Evolutionary conservation across 92 coral and sea anemone species (phyloP).

Genomic region (Porites rus): DNA sequence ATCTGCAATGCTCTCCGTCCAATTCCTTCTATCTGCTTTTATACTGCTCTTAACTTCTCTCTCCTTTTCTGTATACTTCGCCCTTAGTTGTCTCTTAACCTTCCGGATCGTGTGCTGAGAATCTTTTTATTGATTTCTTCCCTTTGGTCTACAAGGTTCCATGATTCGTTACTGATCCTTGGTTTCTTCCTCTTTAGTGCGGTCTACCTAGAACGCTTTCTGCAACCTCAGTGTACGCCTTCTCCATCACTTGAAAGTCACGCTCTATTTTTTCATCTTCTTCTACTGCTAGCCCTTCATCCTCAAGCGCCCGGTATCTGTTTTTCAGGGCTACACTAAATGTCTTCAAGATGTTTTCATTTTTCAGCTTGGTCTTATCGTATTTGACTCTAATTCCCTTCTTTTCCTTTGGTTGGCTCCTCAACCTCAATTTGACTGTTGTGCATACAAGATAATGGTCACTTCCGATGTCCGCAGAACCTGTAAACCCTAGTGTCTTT

Average conservation of each 20-base stretch:
- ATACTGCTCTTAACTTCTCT: slow-evolving; percentile 58
- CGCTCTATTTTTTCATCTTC: slow-evolving; percentile 4
- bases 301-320: slow-evolving; percentile 37
- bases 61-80: slow-evolving; percentile 41
- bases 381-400: slow-evolving; percentile 38
- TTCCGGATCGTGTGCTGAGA: slow-evolving; percentile 21
- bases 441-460: background rate
- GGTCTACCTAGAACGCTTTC: slow-evolving; percentile 53
- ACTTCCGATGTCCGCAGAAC: slow-evolving; percentile 56
- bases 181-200: slow-evolving; percentile 3
- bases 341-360: slow-evolving; percentile 41
- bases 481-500: slow-evolving; percentile 56
- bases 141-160: too few species aligned
- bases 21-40: slow-evolving; percentile 31
- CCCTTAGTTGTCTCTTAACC: slow-evolving; percentile 38
- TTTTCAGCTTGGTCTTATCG: slow-evolving; percentile 42
- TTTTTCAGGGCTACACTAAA: slow-evolving; percentile 35
- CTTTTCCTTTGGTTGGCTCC: slow-evolving; percentile 22
- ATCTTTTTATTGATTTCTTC: slow-evolving; percentile 30
- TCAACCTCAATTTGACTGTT: slow-evolving; percentile 29
- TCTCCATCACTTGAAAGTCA: slow-evolving; percentile 1
- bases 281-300: slow-evolving; percentile 13
- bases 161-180: too few species aligned
- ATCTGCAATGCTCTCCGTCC: slow-evolving; percentile 30
- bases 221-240: slow-evolving; percentile 38